phyloP scores from a whole-genome alignment of 2,113 vertebrate species.

The Charadrius vociferus region DNA sequence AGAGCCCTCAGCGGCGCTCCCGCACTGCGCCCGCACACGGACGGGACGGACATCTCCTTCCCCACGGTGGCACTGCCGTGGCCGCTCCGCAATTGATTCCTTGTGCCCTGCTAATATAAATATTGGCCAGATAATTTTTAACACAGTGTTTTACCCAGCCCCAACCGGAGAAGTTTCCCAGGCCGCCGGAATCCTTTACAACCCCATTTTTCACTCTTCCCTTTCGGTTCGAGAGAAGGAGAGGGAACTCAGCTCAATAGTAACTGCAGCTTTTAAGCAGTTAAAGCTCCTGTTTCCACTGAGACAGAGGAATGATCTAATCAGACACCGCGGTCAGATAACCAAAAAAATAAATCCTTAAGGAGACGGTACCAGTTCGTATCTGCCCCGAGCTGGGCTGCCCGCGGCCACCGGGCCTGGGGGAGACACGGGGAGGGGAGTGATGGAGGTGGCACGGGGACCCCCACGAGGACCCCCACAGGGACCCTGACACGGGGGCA shows the following conservation, averaged over 20 bases:
- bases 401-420: not conserved
- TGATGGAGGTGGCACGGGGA: rapidly evolving
- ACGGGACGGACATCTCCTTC: not conserved
- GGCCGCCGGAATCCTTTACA: not conserved
- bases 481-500: rapidly evolving
- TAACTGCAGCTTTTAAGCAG: slow-evolving; percentile 34
- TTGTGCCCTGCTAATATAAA: not conserved
- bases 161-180: not conserved
- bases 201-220: not conserved
- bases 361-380: not conserved
- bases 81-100: not conserved
- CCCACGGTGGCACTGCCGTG: not conserved
- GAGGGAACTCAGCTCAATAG: not conserved
- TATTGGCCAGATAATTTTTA: not conserved
- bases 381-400: not conserved
- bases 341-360: not conserved
- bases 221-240: not conserved
- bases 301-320: not conserved
- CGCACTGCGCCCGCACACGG: not conserved
- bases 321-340: not conserved
- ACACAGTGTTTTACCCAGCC: not conserved
- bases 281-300: not conserved
- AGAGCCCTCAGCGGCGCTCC: not conserved
- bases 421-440: not conserved
- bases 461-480: not conserved